A percentile compares a stretch with the other conserved stretches of the same genome.
Evolutionary conservation across 2,113 vertebrate species (phyloP).

Genomic region (Pogonocichla stellata): DNA sequence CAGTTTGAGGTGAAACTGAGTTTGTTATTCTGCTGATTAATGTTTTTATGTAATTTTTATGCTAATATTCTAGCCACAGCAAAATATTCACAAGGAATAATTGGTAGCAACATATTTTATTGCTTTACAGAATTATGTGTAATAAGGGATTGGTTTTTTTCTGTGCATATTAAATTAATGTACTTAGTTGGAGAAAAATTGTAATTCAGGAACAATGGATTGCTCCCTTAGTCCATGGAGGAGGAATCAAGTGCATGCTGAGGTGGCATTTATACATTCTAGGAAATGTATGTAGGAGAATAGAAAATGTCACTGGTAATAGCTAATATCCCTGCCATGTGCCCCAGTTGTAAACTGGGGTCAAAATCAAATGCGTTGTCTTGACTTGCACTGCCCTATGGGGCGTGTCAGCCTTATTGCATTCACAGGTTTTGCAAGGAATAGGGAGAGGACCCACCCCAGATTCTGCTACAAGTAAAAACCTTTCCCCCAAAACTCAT

Average conservation of each 20-base stretch:
- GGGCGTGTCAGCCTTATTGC: background rate
- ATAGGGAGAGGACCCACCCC: background rate
- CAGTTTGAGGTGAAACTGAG: background rate
- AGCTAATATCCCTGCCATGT: background rate
- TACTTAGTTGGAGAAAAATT: background rate
- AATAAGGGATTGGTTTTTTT: background rate
- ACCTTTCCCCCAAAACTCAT: background rate
- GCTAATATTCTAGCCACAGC: background rate
- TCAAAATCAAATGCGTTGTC: background rate
- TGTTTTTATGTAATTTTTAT: background rate
- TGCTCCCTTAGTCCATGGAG: background rate
- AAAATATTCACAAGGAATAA: background rate
- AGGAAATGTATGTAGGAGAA: background rate
- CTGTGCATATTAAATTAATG: background rate
- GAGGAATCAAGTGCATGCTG: conserved; percentile 6
- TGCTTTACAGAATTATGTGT: background rate
- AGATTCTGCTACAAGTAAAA: background rate
- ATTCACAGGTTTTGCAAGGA: background rate
- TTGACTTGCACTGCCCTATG: background rate
- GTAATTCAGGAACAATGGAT: background rate
- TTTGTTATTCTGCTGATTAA: conserved; percentile 17
- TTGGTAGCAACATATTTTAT: background rate
- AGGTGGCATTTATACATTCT: conserved; percentile 17
- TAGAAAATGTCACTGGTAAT: conserved; percentile 6
- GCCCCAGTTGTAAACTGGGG: conserved; percentile 4